These are phyloP conservation scores for Diacarnus erythraeanus DNA, from an alignment of 37 sponge, comb jelly and placozoan genomes.

Conservation along the genomic window DNA sequence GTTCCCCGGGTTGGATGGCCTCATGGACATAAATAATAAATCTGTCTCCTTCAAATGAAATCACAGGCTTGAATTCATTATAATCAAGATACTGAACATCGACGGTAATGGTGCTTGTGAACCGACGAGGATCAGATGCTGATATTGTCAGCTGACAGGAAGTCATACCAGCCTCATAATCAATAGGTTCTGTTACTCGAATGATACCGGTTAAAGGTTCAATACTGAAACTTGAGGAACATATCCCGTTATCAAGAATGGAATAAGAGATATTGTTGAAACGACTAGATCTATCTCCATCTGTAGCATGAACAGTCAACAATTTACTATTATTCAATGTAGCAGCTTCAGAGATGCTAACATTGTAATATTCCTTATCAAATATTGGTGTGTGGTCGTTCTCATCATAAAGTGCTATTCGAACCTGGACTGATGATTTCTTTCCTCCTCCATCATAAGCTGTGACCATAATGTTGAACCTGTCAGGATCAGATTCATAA, in stretches of 20 bases:
- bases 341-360: slow-evolving; percentile 35
- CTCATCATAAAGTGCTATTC: slow-evolving; percentile 36
- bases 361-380: not conserved
- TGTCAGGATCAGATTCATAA: slow-evolving; percentile 47
- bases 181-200: slow-evolving; percentile 11
- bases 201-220: slow-evolving; percentile 22
- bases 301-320: slow-evolving; percentile 37
- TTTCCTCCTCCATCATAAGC: slow-evolving; percentile 68
- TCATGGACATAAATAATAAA: slow-evolving; percentile 27
- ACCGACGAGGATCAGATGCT: slow-evolving; percentile 30
- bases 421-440: slow-evolving; percentile 28
- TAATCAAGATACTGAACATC: slow-evolving; percentile 10
- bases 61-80: slow-evolving; percentile 49
- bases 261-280: slow-evolving; percentile 37
- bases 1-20: slow-evolving; percentile 7
- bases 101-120: not conserved
- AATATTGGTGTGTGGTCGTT: slow-evolving; percentile 67
- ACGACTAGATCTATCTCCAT: slow-evolving; percentile 28
- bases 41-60: not conserved
- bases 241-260: not conserved
- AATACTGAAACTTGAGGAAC: slow-evolving; percentile 12
- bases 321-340: not conserved
- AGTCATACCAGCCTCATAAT: slow-evolving; percentile 43
- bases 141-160: slow-evolving; percentile 18
- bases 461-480: slow-evolving; percentile 20